Conservation (phyloP, 2,113 vertebrate species). For the Entelurus aequoreus region DNA sequence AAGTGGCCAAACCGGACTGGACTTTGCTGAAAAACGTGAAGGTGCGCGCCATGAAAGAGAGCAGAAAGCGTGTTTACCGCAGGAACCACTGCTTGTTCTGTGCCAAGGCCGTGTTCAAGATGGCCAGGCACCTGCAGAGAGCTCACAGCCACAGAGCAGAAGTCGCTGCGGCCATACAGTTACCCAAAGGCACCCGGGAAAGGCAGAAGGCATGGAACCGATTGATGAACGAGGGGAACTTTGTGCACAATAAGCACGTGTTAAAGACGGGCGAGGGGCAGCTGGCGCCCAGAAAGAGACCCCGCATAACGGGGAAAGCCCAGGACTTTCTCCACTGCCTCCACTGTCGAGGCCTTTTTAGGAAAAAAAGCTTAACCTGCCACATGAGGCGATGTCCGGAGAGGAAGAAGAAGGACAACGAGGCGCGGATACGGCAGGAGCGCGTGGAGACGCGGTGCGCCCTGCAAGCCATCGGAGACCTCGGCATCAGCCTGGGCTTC, state of each 20-base stretch:
- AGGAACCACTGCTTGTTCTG: conserved; percentile 59
- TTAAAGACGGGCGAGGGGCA: conserved; percentile 39
- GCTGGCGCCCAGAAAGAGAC: conserved; percentile 28
- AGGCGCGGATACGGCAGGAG: accelerated
- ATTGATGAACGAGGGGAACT: conserved; percentile 57
- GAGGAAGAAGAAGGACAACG: conserved; percentile 5
- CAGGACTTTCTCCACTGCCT: conserved; percentile 52
- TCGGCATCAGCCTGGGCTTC: conserved; percentile 23
- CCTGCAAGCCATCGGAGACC: conserved; percentile 14
- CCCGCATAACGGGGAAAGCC: not conserved
- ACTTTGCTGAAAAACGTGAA: not conserved
- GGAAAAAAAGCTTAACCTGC: not conserved
- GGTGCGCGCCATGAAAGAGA: not conserved
- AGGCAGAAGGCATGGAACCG: conserved; percentile 42
- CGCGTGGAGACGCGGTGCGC: conserved; percentile 10
- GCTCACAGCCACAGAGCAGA: conserved; percentile 43
- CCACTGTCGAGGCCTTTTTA: conserved; percentile 40
- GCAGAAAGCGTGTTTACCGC: not conserved
- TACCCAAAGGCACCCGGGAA: conserved; percentile 40
- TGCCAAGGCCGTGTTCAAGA: conserved; percentile 14
- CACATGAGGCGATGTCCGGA: conserved; percentile 48
- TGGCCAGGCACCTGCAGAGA: conserved; percentile 40
- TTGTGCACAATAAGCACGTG: conserved; percentile 49
- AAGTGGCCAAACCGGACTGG: not conserved
- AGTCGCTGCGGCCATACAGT: conserved; percentile 45